Evolutionary conservation across 2,888 invertebrate genomes (phyloP).

Genomic region (Teleiodes luculella): DNA sequence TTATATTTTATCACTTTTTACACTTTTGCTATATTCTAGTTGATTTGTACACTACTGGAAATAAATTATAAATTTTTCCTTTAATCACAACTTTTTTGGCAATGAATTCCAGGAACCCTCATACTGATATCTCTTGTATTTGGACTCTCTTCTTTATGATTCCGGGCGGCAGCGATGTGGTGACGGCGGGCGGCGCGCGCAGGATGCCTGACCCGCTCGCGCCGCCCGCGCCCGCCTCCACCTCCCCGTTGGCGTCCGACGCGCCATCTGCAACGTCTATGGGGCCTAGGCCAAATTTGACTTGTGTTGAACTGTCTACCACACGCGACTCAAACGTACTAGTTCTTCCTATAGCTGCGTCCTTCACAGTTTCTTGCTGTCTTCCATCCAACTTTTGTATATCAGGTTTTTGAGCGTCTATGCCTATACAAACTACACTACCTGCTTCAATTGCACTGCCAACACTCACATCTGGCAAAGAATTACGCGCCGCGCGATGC

Average conservation of each 20-base stretch:
- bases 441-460: conserved; percentile 80
- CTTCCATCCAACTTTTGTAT: conserved; percentile 70
- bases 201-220: conserved; percentile 67
- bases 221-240: conserved; percentile 64
- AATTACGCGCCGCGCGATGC: conserved; percentile 76
- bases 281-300: conserved; percentile 66
- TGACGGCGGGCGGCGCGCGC: conserved; percentile 58
- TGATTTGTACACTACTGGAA: conserved; percentile 37
- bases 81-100: conserved; percentile 67
- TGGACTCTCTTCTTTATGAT: conserved; percentile 93
- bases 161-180: conserved; percentile 83
- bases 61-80: conserved; percentile 64
- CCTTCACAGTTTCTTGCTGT: conserved; percentile 46
- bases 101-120: conserved; percentile 71
- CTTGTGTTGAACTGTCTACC: conserved; percentile 73
- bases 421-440: conserved; percentile 71
- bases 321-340: conserved; percentile 73
- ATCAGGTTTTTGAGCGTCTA: conserved; percentile 73
- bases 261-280: conserved; percentile 56
- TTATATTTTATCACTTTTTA: conserved; percentile 19
- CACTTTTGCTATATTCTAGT: conserved; percentile 22
- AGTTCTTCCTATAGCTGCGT: conserved; percentile 62
- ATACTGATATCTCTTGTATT: conserved; percentile 95
- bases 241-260: conserved; percentile 62
- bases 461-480: conserved; percentile 80